Conservation (phyloP, 2,113 vertebrate species). For the human (Homo sapiens) region GRCh38 chr6:101466501-101467000, state of each 20-base stretch:
- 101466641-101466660: background rate
- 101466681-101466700: background rate
- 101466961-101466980: slow-evolving; percentile 45
- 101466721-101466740: background rate
- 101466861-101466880: slow-evolving; percentile 17
- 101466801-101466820: background rate
- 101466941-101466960: slow-evolving; percentile 44
- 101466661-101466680: background rate
- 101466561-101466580: background rate
- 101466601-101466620: background rate
- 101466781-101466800: background rate
- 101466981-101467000: background rate
- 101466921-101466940: slow-evolving; percentile 35
- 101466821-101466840: background rate
- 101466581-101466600: background rate
- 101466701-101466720: background rate
- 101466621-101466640: background rate
- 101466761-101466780: background rate
- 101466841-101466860: background rate
- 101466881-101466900: slow-evolving; percentile 6
- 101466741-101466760: background rate
- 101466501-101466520: slow-evolving; percentile 30
- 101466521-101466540: background rate
- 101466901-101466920: background rate
- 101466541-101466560: background rate